Base-by-base conservation (phyloP, 2,888 invertebrate species). In the Zygogramma bicolorata region DNA sequence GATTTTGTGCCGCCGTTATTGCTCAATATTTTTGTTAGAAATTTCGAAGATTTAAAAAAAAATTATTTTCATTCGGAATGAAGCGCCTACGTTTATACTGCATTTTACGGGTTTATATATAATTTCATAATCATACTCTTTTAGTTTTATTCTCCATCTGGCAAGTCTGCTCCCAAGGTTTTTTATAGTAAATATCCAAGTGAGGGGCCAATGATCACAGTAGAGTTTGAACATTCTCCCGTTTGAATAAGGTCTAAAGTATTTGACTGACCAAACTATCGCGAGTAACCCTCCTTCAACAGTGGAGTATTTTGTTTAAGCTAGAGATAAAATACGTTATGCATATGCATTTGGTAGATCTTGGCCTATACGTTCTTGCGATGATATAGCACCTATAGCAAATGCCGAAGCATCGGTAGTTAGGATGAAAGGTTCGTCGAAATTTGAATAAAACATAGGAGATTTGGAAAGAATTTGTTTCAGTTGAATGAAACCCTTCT, bases 401-500 rank as follows among this genome's bases (percentile, higher is more conserved):
- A 46, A 46, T 20, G 46, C 61, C 15, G 49, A 22, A 18, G 67
- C 73, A 25, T 66, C 70, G n/a, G 73, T 70, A 2, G 65, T 65
- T 58, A 70, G 22, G 1, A 65, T 49, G 34, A 70, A 70, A 27
- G 53, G 57, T 73, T 70, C 61, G 15, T 27, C 22, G 20, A 73
- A 70, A 20, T 73, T 62, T 2, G 68, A 65, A 29, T 74, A 63
- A 25, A 62, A 40, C 49, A 63, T 15, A 15, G 62, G 53, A 0
- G 63, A 15, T 20, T 20, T 2, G 20, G 22, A 22, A 6, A 10
- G 18, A 15, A 18, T 13, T 34, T 34, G 27, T 73, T 76, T 79
- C 7, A 81, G 67, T n/a, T 40, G 68, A 67, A 80, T 78, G 38
- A 81, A 78, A 6, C 74, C 62, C 20, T 71, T 40, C 73, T 77